Conservation (phyloP, 2,113 vertebrate species). For the Macrotis lagotis region DNA sequence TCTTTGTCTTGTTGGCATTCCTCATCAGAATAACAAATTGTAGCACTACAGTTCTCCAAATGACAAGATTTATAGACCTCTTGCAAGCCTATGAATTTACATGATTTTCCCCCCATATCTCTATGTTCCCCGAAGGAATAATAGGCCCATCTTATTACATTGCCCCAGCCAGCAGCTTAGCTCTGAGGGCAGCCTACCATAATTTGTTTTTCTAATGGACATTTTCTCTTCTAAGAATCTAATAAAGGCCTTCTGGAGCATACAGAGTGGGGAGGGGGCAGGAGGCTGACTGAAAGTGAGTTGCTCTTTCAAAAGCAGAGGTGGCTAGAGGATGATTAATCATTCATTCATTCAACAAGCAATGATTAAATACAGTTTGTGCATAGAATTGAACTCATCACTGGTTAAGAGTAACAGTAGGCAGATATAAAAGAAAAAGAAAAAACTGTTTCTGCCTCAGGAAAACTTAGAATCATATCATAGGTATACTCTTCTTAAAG, state of each 20-base stretch:
- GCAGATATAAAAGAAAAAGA: not conserved
- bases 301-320: conserved; percentile 52
- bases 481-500: not conserved
- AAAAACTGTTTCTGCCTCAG: not conserved
- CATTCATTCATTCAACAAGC: conserved; percentile 24
- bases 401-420: not conserved
- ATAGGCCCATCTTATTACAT: conserved; percentile 51
- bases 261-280: conserved; percentile 62
- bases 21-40: not conserved
- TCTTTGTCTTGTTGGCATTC: not conserved
- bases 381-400: not conserved
- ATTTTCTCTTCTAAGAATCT: conserved; percentile 76
- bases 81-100: not conserved
- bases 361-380: not conserved
- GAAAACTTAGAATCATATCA: not conserved
- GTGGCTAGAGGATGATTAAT: conserved; percentile 14
- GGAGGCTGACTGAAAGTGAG: conserved; percentile 64
- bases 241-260: conserved; percentile 72
- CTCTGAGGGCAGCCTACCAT: conserved; percentile 58
- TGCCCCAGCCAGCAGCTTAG: conserved; percentile 59
- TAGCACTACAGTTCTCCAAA: conserved; percentile 4
- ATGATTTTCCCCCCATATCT: conserved; percentile 33
- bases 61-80: not conserved
- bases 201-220: conserved; percentile 62
- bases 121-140: conserved; percentile 13